Conservation (phyloP, 2,797 vertebrate genomes). For the Atherinosoma microstoma region DNA sequence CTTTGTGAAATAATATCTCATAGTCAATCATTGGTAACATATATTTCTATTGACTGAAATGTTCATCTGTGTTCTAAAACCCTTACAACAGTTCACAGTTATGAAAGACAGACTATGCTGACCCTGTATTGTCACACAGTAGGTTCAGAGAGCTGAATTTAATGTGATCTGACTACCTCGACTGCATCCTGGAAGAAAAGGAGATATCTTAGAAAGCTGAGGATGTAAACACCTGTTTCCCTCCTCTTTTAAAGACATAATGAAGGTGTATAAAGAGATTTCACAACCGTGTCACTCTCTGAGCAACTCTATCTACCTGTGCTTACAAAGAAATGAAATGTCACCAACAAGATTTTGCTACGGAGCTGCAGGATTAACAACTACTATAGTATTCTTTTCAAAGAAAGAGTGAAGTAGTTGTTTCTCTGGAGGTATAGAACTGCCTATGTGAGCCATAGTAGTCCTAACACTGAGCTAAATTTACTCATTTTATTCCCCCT, state of each 20-base stretch:
- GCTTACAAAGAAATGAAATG: constrained; percentile 53
- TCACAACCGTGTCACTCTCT: constrained; percentile 40
- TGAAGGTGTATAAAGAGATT: constrained; percentile 57
- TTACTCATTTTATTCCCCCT: constrained; percentile 74
- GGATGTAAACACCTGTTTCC: constrained; percentile 61
- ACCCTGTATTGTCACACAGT: constrained; percentile 23
- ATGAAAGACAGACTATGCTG: constrained; percentile 36
- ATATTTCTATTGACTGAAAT: constrained; percentile 32
- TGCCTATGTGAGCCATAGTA: constrained; percentile 56
- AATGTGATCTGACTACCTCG: constrained; percentile 53
- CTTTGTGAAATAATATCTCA: neutral
- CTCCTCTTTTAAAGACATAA: constrained; percentile 51
- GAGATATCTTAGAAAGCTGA: constrained; percentile 46
- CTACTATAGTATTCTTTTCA: constrained; percentile 35
- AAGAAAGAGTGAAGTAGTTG: constrained; percentile 37
- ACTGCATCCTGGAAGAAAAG: constrained; percentile 47
- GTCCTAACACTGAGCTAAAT: constrained; percentile 75
- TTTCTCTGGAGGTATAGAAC: constrained; percentile 57
- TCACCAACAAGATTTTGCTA: constrained; percentile 47
- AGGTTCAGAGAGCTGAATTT: constrained; percentile 39
- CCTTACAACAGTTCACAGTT: constrained; percentile 17
- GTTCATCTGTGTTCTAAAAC: constrained; percentile 7
- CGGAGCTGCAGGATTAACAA: constrained; percentile 41
- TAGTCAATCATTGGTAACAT: neutral
- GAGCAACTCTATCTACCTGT: constrained; percentile 35